Evolutionary conservation across 92 coral and sea anemone species (phyloP), one percentile per base, ranked within the genome.

Genomic region (Anthopleura xanthogrammica): DNA sequence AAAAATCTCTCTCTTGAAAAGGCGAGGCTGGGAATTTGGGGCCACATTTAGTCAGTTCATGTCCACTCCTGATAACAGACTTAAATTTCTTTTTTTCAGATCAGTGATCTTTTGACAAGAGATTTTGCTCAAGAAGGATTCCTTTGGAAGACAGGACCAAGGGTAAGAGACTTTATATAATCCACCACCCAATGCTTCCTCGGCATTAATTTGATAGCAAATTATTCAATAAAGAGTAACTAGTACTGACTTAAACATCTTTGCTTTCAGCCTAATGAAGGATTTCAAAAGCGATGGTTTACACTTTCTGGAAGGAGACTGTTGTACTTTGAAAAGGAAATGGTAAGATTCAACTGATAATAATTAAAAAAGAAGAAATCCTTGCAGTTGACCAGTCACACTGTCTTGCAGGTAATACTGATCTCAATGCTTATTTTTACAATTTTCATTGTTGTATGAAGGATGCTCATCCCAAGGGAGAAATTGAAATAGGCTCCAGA

Each of bases 391-490:
- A 2, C 50, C 50, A 46, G 50, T 46, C 9, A 46, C 50, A 46
- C 50, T 43, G 50, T 43, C 7, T 46, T 46, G 79, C 12, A 2
- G 43, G 60, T 46, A 0, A 46, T 65, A 42, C 1, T 39, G 36
- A 68, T 68, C 17, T 11, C 16, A 24, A 39, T 41, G 16, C 16
- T 56, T n/a, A 52, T 24, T 77, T 46, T 11, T 74, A 7, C 52
- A 4, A 3, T 16, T 24, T 41, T 8, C 52, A 12, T 74, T 39
- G 13, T 16, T 9, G 17, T 19, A 74, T 83, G 17, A 41, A 96
- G 99, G 97, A 92, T 71, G 95, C 99, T 12, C 29, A 17, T 75
- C 92, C 97, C 40, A 91, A 90, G 76, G 99, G 99, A 14, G 99
- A 96, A 82, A 81, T 96, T 16, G 88, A 86, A 36, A 81, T 96